phyloP scores from a whole-genome alignment of 1,140 invertebrate genomes.

The Brachionus koreanus region DNA sequence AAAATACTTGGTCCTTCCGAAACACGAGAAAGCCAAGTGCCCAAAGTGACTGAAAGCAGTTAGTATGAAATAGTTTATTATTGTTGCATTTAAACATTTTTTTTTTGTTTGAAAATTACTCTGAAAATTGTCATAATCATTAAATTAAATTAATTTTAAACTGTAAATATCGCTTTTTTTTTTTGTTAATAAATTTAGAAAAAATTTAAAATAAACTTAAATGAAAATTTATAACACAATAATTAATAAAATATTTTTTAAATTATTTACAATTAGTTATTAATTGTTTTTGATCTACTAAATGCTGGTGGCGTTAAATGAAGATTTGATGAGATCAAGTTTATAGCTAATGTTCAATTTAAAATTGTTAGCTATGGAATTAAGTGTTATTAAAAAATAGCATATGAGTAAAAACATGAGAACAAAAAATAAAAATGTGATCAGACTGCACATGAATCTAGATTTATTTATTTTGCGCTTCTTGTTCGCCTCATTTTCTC shows the following conservation, averaged over 20 bases:
- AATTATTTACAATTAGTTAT: neutral
- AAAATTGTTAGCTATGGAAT: conserved; percentile 37
- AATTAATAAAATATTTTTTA: neutral
- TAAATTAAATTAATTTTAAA: neutral
- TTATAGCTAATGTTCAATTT: neutral
- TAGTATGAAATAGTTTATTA: neutral
- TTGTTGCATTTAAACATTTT: neutral
- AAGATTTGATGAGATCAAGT: neutral
- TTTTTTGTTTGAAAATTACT: neutral
- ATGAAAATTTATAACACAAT: neutral
- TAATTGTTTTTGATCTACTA: neutral
- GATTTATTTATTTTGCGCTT: conserved; percentile 31
- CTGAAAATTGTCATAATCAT: neutral
- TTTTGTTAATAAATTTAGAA: too few relatives aligned
- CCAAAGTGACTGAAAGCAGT: neutral
- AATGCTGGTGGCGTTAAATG: neutral
- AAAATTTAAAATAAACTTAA: neutral
- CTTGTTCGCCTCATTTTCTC: conserved; percentile 14
- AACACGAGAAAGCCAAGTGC: neutral
- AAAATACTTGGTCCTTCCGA: neutral
- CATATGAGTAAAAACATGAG: conserved; percentile 23
- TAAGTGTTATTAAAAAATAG: conserved; percentile 9
- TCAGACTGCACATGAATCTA: neutral
- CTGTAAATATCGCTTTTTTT: neutral
- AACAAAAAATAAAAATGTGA: conserved; percentile 14